Base-by-base conservation (phyloP, 2,888 invertebrate species). In the Eristalinus sepulchralis region DNA sequence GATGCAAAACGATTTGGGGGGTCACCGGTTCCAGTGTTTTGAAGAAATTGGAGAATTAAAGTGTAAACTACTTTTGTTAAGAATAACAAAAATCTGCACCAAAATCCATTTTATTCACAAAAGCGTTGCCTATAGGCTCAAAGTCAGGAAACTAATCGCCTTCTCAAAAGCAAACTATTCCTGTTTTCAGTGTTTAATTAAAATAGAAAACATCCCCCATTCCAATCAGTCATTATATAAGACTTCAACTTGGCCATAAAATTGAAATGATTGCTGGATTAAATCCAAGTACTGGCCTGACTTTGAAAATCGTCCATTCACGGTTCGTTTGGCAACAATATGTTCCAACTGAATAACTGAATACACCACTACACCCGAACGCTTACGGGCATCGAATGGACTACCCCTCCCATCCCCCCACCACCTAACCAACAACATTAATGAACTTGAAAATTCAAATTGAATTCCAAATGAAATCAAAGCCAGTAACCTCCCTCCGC, bases 391-490 rank as follows among this genome's bases (percentile, higher is more conserved):
- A n/a, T n/a, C 27, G 47, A 36, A 10, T 20, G 9, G 11, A 62
- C 27, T 71, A 1, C 55, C 24, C 39, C 20, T 34, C n/a, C 31
- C n/a, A n/a, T n/a, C n/a, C n/a, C n/a, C n/a, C n/a, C n/a, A n/a
- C n/a, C n/a, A n/a, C n/a, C 20, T 5, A 27, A 13, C 20, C 5
- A 20, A 20, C 17, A 34, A 33, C 33, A 73, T 36, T 70, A 83
- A 79, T 79, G 79, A 79, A 79, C 79, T 83, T 79, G 83, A 73
- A 79, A 75, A 83, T 63, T 22, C 60, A 67, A 68, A 72, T 67
- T 67, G 59, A 76, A 82, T 71, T 62, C 39, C 47, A 47, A 67
- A 47, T 53, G 31, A 57, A 79, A 36, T 31, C 34, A 60, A 31
- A 39, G 63, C 62, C 66, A 24, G 34, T 22, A 60, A 53, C 22